A percentile compares a stretch with the other conserved stretches of the same genome.
phyloP scores from a whole-genome alignment of 1,140 invertebrate genomes.

The Anastrepha ludens region DNA sequence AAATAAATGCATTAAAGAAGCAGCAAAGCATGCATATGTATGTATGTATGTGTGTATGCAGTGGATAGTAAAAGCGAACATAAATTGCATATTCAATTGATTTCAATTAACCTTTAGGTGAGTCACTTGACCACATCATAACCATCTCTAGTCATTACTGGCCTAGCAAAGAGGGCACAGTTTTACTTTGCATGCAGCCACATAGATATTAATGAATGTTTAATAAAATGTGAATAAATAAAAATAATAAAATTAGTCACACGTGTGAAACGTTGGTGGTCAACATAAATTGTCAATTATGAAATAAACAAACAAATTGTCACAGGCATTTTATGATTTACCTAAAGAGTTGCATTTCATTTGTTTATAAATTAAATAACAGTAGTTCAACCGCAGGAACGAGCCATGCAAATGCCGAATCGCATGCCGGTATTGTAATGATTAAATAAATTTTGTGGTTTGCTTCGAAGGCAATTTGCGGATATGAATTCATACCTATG shows the following conservation, averaged over 20 bases:
- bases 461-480: no score
- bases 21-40: neutral
- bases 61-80: neutral
- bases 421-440: no score
- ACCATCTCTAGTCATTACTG: slow-evolving; percentile 27
- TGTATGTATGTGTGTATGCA: neutral
- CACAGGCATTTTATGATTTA: neutral
- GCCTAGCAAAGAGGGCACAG: neutral
- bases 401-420: neutral
- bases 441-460: no score
- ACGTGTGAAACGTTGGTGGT: slow-evolving; percentile 35
- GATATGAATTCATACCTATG: no score
- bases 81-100: slow-evolving; percentile 56
- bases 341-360: neutral
- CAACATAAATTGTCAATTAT: slow-evolving; percentile 30
- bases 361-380: slow-evolving; percentile 32
- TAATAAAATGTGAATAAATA: neutral
- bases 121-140: slow-evolving; percentile 26
- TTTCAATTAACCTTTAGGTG: slow-evolving; percentile 54
- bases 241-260: slow-evolving; percentile 33
- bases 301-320: slow-evolving; percentile 31
- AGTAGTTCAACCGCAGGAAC: neutral
- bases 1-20: neutral
- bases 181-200: neutral
- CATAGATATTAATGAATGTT: neutral